These are phyloP conservation scores for Fragum fragum DNA, from an alignment of 2,888 invertebrate genomes.

Conservation along the genomic window DNA sequence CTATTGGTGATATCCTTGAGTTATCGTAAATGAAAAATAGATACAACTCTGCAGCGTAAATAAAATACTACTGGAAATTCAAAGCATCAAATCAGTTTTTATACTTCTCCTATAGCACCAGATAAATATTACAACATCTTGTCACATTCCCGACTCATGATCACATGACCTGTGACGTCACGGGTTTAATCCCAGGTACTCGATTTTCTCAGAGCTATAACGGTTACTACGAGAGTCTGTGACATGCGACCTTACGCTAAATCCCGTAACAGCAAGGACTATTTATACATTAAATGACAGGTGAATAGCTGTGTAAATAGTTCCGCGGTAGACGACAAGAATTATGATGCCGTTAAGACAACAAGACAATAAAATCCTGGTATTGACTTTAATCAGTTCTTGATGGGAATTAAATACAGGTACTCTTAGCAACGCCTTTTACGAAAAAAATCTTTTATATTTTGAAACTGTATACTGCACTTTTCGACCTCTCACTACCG, in stretches of 20 bases:
- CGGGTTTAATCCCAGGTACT: conserved; percentile 16
- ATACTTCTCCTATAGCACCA: neutral
- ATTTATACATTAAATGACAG: neutral
- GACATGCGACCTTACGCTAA: conserved; percentile 4
- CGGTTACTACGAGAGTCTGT: neutral
- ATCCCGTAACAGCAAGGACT: conserved; percentile 8
- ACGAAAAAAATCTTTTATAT: too few relatives aligned
- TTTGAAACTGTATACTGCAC: too few relatives aligned
- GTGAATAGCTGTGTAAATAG: conserved; percentile 15
- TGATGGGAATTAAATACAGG: neutral
- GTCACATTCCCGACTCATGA: neutral
- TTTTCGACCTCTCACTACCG: too few relatives aligned
- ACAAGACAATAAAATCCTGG: neutral
- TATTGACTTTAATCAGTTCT: neutral
- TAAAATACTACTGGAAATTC: neutral
- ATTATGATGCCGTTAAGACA: conserved; percentile 10
- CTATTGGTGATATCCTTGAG: neutral
- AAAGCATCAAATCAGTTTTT: conserved; percentile 3
- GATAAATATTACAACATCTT: neutral
- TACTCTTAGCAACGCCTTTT: neutral
- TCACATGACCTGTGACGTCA: conserved; percentile 26
- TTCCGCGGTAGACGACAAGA: neutral
- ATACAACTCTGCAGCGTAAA: neutral
- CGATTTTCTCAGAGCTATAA: neutral
- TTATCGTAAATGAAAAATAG: neutral